Conservation (phyloP, 2,888 invertebrate genomes). For the Acanthacorydalis orientalis region DNA sequence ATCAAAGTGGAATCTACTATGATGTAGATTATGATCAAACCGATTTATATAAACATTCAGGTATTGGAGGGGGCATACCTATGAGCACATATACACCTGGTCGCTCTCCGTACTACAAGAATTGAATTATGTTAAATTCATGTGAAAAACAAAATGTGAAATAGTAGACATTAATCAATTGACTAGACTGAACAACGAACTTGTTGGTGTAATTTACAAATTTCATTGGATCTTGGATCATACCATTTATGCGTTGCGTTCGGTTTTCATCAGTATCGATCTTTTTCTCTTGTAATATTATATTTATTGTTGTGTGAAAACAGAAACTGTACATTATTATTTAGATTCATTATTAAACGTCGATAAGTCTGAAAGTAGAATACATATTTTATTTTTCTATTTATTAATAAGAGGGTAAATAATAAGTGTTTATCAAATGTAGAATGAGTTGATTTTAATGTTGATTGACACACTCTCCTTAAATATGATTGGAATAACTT, state of each 20-base stretch:
- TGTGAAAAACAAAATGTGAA: not conserved
- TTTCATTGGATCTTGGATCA: not conserved
- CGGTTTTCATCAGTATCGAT: no score
- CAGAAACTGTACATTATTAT: no score
- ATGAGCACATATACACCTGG: conserved; percentile 71
- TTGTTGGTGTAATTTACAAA: conserved; percentile 1
- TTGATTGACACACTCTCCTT: no score
- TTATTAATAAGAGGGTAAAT: no score
- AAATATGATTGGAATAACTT: no score
- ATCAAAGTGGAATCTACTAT: conserved; percentile 79
- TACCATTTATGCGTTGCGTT: not conserved
- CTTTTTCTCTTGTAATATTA: no score
- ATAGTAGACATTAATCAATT: not conserved
- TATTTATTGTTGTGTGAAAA: no score
- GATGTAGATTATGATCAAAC: conserved; percentile 71
- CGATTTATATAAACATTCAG: conserved; percentile 34
- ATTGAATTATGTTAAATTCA: conserved; percentile 19
- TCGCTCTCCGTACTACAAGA: conserved; percentile 45
- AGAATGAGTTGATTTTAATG: no score
- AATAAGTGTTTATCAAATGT: no score
- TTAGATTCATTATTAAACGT: no score
- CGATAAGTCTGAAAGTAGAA: no score
- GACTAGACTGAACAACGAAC: conserved; percentile 4
- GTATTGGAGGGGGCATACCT: conserved; percentile 44
- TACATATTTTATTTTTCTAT: no score